Base-by-base conservation (phyloP, 2,888 invertebrate species). In the Colostygia pectinataria region DNA sequence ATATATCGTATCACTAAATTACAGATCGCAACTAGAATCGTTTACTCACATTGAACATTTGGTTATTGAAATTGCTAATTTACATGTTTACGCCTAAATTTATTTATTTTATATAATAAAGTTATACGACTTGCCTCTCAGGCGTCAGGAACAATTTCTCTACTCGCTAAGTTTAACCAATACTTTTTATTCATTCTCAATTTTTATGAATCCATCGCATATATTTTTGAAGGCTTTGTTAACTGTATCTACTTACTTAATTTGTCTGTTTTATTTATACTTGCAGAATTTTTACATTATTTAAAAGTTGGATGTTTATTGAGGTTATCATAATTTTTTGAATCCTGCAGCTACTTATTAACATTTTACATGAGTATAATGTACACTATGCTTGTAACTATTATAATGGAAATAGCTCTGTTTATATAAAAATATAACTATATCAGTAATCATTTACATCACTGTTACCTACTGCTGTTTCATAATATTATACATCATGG, bases 131-230 rank as follows among this genome's bases (percentile, higher is more conserved):
- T 78, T 87, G 90, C 89, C 89, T 89, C 85, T 71, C 72, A 90
- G 90, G 88, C 89, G 74, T 83, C 88, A 90, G 90, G 90, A 90
- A 90, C 90, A 89, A 86, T 87, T 86, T 87, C 77, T 78, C 90
- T 90, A 90, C 89, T 75, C 84, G 77, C 89, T 90, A 90, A 81
- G 68, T 80, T 60, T 83, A 78, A 85, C 82, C 84, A 80, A 87
- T 84, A 81, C 68, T 70, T 65, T 71, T 71, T 74, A 74, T 68
- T 76, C 70, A 66, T 80, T 75, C 68, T 71, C 72, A 83, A 84
- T 80, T 83, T 84, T 59, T 66, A 75, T 70, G 66, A 77, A 85
- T 82, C 86, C 77, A 84, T 88, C 86, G 87, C 87, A 87, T 86
- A 86, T 86, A 74, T 72, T 74, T 50, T 74, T 64, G 40, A 63